A percentile compares a stretch with the other conserved stretches of the same genome.
These are phyloP conservation scores for Chiridota heheva DNA, from an alignment of 35 echinoderm and acorn worm species.

Conservation along the genomic window DNA sequence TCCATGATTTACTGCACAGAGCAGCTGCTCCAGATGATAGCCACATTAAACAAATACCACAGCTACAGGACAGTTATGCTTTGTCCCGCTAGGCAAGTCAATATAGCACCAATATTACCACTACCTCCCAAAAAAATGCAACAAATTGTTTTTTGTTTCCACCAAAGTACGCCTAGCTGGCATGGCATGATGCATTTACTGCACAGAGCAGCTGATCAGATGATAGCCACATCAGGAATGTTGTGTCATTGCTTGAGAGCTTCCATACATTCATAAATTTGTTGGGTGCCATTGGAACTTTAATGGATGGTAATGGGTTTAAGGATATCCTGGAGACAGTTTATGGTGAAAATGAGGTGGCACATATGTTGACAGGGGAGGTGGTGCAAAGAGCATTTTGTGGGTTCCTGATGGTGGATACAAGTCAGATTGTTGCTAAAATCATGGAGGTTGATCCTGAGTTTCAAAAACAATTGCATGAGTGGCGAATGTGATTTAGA, in stretches of 20 bases:
- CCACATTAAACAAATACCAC: too few species aligned
- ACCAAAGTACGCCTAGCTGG: background rate
- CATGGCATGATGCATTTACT: background rate
- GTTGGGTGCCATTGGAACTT: slow-evolving; percentile 14
- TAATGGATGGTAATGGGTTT: slow-evolving; percentile 5
- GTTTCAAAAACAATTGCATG: background rate
- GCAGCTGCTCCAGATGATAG: too few species aligned
- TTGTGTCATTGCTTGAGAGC: slow-evolving; percentile 27
- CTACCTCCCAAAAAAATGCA: background rate
- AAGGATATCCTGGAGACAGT: slow-evolving; percentile 5
- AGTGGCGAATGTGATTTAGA: background rate
- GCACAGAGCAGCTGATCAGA: background rate
- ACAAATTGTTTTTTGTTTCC: background rate
- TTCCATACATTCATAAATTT: slow-evolving; percentile 37
- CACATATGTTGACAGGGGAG: slow-evolving; percentile 5
- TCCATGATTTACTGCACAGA: too few species aligned
- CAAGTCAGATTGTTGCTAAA: background rate
- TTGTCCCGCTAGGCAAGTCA: too few species aligned
- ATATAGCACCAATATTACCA: too few species aligned
- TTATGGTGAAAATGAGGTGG: slow-evolving; percentile 8
- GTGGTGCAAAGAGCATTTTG: background rate
- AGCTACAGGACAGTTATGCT: too few species aligned
- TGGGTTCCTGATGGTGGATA: slow-evolving; percentile 4
- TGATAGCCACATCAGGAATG: background rate
- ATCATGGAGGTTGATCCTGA: background rate